Base-by-base conservation (phyloP, 2,888 invertebrate species). In the Eremobia ochroleuca region DNA sequence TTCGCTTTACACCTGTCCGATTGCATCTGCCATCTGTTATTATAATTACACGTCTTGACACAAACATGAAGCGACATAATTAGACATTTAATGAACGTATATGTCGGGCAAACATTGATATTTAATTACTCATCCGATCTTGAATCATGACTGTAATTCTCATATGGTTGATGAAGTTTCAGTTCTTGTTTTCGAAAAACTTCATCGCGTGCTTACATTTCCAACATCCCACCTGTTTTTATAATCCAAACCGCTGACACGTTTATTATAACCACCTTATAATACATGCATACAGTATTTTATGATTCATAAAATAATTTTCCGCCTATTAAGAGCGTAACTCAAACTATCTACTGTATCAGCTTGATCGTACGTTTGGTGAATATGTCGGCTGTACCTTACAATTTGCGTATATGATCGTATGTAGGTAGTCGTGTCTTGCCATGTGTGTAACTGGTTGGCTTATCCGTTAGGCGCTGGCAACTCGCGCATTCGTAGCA, bases 401-500 rank as follows among this genome's bases (percentile, higher is more conserved):
- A 77, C 70, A 73, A 76, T 84, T 82, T 82, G 59, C 67, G 61
- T 84, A 73, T 55, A 49, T 62, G 52, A 58, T 40, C 3, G 68
- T 66, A 71, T 64, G 64, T 52, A 73, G 43, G 71, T 62, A 73
- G 52, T 61, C 65, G 46, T 69, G 90, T 92, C 91, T 91, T 90
- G 82, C 88, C 89, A 90, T 91, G 85, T 90, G 89, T 89, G 86
- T 90, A 91, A 92, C 89, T 91, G 89, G 90, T 82, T 81, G 87
- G 89, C 92, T 93, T 93, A 94, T 91, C 91, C 91, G 86, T 79
- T 85, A 88, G 83, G 85, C 86, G 89, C 93, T 96, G 96, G 96
- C 96, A 95, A 94, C 93, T 94, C 91, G 91, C 88, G 91, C 93
- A 94, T 94, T 94, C 95, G 94, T 94, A 94, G 92, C 90, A 88